These are phyloP conservation scores for Phalacrocorax brasilianus DNA, from an alignment of 2,113 vertebrate genomes.

Conservation along the genomic window DNA sequence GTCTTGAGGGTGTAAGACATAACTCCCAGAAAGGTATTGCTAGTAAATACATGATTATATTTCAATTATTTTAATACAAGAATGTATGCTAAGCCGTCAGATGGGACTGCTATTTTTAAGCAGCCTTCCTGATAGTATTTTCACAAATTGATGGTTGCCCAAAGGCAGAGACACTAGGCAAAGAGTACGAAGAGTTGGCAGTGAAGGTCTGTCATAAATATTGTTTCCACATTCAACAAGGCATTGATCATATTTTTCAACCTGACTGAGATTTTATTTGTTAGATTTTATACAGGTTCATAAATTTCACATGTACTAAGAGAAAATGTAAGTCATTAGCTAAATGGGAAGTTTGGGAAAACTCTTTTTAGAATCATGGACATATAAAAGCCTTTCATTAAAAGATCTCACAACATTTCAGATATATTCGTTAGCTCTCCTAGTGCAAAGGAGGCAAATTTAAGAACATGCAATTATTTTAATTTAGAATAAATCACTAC, in stretches of 20 bases:
- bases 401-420: background rate
- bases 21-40: background rate
- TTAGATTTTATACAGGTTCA: background rate
- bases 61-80: background rate
- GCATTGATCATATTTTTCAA: background rate
- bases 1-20: background rate
- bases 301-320: background rate
- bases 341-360: background rate
- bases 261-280: background rate
- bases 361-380: background rate
- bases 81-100: background rate
- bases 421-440: background rate
- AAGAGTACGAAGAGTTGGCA: background rate
- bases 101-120: background rate
- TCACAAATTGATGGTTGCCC: background rate
- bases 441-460: background rate
- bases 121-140: background rate
- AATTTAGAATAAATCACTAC: background rate
- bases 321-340: background rate
- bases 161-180: background rate
- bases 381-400: background rate
- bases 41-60: background rate
- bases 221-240: background rate
- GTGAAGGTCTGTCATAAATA: background rate
- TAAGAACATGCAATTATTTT: background rate